Evolutionary conservation across 1,140 invertebrate species (phyloP), one percentile per base, ranked within the genome.

Genomic region (Drosophila chauvacae): DNA sequence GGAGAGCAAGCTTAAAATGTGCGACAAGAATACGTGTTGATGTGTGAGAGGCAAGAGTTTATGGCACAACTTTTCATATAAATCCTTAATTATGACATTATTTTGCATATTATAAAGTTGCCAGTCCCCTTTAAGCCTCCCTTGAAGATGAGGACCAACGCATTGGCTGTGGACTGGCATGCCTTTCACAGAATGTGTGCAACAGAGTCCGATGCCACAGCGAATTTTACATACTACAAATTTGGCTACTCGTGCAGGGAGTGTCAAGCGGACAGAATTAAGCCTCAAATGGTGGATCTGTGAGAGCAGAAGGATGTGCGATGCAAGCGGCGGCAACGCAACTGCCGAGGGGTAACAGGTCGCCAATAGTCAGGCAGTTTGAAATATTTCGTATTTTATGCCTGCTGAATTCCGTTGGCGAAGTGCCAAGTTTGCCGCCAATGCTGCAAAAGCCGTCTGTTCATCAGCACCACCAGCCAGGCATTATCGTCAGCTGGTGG

Each of bases 81-180:
- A 87, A 87, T 87, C 76, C 83, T 77, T 88, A 87, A 87, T 88
- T 88, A 87, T 87, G 66, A 88, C 80, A 88, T 88, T 83, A 88
- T 79, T 87, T 87, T 87, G 84, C 83, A 87, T 87, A 83, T 75
- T 78, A 66, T 75, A 81, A 78, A 70, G 83, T 78, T 60, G 47
- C 51, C 61, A 26, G 48, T 4, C 2, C 39, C 30, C 37, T 42
- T 47, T 55, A 33, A 18, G 41, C 35, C 18, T 23, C 18, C 41
- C 28, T 26, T 18, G 41, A 47, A 56, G 35, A 41, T 59, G 39
- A 33, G 57, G 63, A 45, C 60, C 16, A 55, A 37, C n/a, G 44
- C 51, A 63, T 56, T 57, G 61, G 56, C 63, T 30, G 51, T 14
- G 41, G 14, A 39, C 53, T 23, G 35, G 14, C 35, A 55, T 26